Conservation (phyloP, 2,888 invertebrate species). For the Bellardia pandia region DNA sequence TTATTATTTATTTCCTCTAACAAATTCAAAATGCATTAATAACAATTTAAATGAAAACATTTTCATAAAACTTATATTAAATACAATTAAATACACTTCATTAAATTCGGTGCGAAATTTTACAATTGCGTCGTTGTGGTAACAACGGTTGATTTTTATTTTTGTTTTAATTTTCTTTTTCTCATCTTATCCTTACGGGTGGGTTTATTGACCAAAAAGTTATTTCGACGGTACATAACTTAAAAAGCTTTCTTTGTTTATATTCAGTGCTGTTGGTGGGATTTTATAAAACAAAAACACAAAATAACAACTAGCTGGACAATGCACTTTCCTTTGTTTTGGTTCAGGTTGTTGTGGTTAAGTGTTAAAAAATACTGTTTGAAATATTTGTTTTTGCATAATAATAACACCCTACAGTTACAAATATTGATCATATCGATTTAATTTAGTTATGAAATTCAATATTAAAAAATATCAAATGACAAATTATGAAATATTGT, state of each 20-base stretch:
- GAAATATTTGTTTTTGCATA: neutral
- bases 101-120: too few relatives aligned
- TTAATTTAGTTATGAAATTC: conserved; percentile 42
- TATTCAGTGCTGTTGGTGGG: conserved; percentile 13
- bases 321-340: conserved; percentile 65
- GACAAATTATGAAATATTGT: conserved; percentile 15
- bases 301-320: conserved; percentile 36
- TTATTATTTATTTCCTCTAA: too few relatives aligned
- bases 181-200: neutral
- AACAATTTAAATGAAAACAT: too few relatives aligned
- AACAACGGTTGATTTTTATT: conserved; percentile 21
- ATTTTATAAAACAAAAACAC: conserved; percentile 23
- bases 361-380: conserved; percentile 6
- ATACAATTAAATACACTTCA: too few relatives aligned
- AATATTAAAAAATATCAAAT: neutral
- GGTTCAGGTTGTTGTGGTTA: conserved; percentile 46
- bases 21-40: too few relatives aligned
- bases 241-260: conserved; percentile 44
- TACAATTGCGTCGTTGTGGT: too few relatives aligned
- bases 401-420: conserved; percentile 37
- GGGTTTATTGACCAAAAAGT: conserved; percentile 51
- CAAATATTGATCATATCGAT: conserved; percentile 40
- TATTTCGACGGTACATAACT: neutral
- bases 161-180: conserved; percentile 38
- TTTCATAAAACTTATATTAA: too few relatives aligned